A percentile compares a stretch with the other conserved stretches of the same genome.
Conservation (phyloP, 2,113 vertebrate species). For the Gobiocypris rarus region DNA sequence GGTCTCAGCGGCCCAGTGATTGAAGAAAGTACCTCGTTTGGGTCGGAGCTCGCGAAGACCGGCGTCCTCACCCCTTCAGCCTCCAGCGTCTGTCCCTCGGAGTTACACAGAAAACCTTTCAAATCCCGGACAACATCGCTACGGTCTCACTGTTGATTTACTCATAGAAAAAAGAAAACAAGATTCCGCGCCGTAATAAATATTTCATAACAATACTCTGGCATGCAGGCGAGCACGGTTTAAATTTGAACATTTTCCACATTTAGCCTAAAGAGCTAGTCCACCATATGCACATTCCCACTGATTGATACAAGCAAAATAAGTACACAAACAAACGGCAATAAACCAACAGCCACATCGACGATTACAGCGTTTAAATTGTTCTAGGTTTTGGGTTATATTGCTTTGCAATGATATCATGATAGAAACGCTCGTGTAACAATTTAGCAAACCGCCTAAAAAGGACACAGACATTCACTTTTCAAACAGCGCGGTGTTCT, state of each 20-base stretch:
- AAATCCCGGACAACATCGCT: conserved; percentile 77
- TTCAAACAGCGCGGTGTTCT: neutral
- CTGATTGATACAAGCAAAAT: conserved; percentile 96
- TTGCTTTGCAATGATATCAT: conserved; percentile 74
- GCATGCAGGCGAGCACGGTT: conserved; percentile 84
- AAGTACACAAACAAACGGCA: conserved; percentile 63
- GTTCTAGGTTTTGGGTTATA: conserved; percentile 65
- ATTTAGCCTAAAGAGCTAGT: conserved; percentile 79
- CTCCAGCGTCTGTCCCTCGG: conserved; percentile 54
- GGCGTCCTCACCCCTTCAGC: conserved; percentile 25
- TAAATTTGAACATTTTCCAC: conserved; percentile 64
- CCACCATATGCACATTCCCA: conserved; percentile 96
- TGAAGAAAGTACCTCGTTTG: conserved; percentile 83
- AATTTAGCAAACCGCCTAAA: neutral
- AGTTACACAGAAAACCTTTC: conserved; percentile 68
- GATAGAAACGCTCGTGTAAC: conserved; percentile 55
- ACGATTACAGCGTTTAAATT: conserved; percentile 69
- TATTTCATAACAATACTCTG: conserved; percentile 81
- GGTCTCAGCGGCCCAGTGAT: conserved; percentile 63
- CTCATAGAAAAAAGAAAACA: conserved; percentile 64
- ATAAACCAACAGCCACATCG: conserved; percentile 70
- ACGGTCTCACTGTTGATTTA: conserved; percentile 72
- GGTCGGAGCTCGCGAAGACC: conserved; percentile 67
- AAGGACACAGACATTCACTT: conserved; percentile 10
- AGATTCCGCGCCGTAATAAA: conserved; percentile 68